These are phyloP conservation scores for Nyctalus aviator DNA, from an alignment of 2,797 vertebrate genomes.

Conservation along the genomic window DNA sequence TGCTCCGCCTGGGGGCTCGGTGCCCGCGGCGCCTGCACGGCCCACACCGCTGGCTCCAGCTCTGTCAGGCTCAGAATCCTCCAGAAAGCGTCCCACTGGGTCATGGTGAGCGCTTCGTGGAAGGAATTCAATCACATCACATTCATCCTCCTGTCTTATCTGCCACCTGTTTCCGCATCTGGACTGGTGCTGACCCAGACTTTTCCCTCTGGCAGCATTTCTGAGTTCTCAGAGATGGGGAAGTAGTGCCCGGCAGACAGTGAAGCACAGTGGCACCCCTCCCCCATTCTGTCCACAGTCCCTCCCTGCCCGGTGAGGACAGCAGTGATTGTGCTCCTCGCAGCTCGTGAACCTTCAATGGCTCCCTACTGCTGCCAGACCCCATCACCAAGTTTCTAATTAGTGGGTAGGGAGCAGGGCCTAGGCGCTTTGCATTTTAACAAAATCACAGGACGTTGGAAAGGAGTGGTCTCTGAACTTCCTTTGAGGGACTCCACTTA, in stretches of 20 bases:
- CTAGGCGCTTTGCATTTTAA: background rate
- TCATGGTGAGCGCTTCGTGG: accelerated
- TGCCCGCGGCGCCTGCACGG: accelerated
- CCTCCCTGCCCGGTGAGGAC: too few relatives aligned
- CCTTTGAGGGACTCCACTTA: background rate
- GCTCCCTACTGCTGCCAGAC: too few relatives aligned
- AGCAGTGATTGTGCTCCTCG: background rate
- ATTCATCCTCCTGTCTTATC: background rate
- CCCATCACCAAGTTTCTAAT: accelerated
- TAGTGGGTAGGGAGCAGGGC: background rate
- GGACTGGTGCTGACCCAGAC: background rate
- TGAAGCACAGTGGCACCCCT: background rate
- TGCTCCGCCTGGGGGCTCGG: background rate
- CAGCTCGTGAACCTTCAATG: too few relatives aligned
- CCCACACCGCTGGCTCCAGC: background rate
- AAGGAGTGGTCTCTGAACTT: background rate
- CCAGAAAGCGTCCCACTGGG: accelerated
- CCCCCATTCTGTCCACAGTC: background rate
- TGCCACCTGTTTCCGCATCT: background rate
- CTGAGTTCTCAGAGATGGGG: background rate
- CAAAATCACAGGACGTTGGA: background rate
- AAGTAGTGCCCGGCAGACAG: background rate
- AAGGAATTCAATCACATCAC: background rate
- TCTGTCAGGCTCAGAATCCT: background rate
- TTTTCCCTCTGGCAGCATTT: background rate